Evolutionary conservation across 2,797 vertebrate genomes (phyloP).

Genomic region (Rhadinocentrus ornatus): DNA sequence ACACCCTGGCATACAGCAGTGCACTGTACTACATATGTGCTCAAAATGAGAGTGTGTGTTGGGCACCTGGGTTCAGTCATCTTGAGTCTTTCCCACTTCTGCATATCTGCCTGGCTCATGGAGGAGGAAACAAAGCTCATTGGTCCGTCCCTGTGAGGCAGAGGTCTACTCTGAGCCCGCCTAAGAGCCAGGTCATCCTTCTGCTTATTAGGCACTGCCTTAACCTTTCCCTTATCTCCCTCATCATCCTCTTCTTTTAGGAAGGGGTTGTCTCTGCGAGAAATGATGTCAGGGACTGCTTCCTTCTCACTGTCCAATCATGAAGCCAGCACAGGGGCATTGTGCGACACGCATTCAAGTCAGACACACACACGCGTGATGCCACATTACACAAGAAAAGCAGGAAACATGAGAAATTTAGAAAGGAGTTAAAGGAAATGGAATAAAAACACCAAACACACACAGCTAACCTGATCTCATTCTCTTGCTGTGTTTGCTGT

Average conservation of each 20-base stretch:
- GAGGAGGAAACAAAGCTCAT: constrained; percentile 79
- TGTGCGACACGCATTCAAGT: constrained; percentile 21
- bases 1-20: constrained; percentile 31
- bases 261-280: constrained; percentile 78
- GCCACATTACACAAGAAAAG: constrained; percentile 43
- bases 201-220: constrained; percentile 79
- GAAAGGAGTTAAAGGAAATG: constrained; percentile 25
- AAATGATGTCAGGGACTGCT: constrained; percentile 73
- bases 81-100: constrained; percentile 93
- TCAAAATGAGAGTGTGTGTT: constrained; percentile 57
- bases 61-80: constrained; percentile 90
- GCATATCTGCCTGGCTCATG: constrained; percentile 90
- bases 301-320: constrained; percentile 76
- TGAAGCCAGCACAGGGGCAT: constrained; percentile 22
- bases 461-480: constrained; percentile 76
- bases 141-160: constrained; percentile 76
- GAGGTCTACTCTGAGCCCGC: constrained; percentile 77
- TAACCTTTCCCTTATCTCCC: constrained; percentile 49
- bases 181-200: constrained; percentile 86
- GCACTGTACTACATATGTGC: constrained; percentile 14
- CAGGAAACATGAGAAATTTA: constrained; percentile 31
- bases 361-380: constrained; percentile 29
- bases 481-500: constrained; percentile 80
- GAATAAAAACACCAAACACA: constrained; percentile 3
- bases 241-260: constrained; percentile 71